Evolutionary conservation across 2,888 invertebrate species (phyloP).

Genomic region (Rhagonycha fulva): DNA sequence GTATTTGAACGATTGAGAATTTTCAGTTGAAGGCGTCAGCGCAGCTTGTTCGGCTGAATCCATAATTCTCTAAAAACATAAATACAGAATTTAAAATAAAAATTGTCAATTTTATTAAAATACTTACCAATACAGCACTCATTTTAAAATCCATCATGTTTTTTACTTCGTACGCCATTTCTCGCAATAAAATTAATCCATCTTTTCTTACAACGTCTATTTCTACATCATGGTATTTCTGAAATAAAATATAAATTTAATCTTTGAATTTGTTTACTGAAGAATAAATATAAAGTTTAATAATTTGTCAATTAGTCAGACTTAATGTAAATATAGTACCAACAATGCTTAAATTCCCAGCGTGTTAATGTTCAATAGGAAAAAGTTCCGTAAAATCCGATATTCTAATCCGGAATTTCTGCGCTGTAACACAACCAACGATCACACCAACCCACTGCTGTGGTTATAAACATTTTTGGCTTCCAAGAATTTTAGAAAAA

Average conservation of each 20-base stretch:
- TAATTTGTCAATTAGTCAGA: not conserved
- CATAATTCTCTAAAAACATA: constrained; percentile 76
- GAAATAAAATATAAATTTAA: constrained; percentile 44
- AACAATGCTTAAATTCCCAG: too few relatives aligned
- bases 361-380: too few relatives aligned
- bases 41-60: constrained; percentile 90
- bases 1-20: constrained; percentile 62
- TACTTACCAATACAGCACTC: constrained; percentile 86
- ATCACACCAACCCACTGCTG: too few relatives aligned
- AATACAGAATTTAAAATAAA: not conserved
- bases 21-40: constrained; percentile 63
- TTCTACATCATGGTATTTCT: constrained; percentile 82
- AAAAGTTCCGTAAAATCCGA: too few relatives aligned
- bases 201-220: constrained; percentile 82
- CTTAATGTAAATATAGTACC: too few relatives aligned
- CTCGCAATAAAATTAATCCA: constrained; percentile 80
- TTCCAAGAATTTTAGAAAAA: too few relatives aligned
- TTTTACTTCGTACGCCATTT: constrained; percentile 88
- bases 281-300: not conserved
- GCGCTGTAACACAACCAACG: too few relatives aligned
- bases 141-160: constrained; percentile 93
- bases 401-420: too few relatives aligned
- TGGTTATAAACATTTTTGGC: too few relatives aligned
- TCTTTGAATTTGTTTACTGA: not conserved
- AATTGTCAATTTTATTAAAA: not conserved